Percentiles rank a stretch among this genome's conserved stretches.
These are phyloP conservation scores for Sinocyclocheilus anophthalmus DNA, from an alignment of 2,113 vertebrate genomes.

Conservation along the genomic window DNA sequence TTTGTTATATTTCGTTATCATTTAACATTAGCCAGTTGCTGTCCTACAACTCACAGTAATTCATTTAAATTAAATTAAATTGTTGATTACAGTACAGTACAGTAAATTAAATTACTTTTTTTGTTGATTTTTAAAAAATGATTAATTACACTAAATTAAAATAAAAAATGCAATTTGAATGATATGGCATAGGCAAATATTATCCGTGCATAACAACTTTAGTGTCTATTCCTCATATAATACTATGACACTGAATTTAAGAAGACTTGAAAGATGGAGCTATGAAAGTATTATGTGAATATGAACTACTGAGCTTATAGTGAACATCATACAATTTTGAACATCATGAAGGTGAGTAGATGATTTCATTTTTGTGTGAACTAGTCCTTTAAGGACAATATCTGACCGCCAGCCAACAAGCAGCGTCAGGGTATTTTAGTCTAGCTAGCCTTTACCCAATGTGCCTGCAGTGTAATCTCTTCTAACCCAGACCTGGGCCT, in stretches of 20 bases:
- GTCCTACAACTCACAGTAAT: too few relatives aligned
- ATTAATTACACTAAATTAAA: too few relatives aligned
- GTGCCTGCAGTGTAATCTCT: conserved; percentile 92
- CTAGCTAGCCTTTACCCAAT: conserved; percentile 86
- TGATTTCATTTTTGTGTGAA: not conserved
- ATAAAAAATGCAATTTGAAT: too few relatives aligned
- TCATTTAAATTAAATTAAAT: too few relatives aligned
- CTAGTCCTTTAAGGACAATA: conserved; percentile 65
- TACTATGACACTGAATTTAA: not conserved
- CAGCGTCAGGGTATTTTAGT: conserved; percentile 89
- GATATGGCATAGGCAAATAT: too few relatives aligned
- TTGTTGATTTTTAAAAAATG: too few relatives aligned
- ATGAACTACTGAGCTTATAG: not conserved
- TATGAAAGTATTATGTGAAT: not conserved
- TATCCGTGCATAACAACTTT: too few relatives aligned
- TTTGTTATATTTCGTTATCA: too few relatives aligned
- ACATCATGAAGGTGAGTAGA: not conserved
- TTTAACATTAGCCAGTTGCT: too few relatives aligned
- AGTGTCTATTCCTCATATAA: not conserved
- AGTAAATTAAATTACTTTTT: too few relatives aligned
- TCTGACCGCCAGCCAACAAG: conserved; percentile 77
- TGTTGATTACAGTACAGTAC: too few relatives aligned
- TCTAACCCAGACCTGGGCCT: conserved; percentile 87
- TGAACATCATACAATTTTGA: not conserved
- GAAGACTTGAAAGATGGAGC: not conserved